A percentile compares a stretch with the other conserved stretches of the same genome.
These are phyloP conservation scores for Nannoperca australis DNA, from an alignment of 2,797 vertebrate genomes.

Conservation along the genomic window DNA sequence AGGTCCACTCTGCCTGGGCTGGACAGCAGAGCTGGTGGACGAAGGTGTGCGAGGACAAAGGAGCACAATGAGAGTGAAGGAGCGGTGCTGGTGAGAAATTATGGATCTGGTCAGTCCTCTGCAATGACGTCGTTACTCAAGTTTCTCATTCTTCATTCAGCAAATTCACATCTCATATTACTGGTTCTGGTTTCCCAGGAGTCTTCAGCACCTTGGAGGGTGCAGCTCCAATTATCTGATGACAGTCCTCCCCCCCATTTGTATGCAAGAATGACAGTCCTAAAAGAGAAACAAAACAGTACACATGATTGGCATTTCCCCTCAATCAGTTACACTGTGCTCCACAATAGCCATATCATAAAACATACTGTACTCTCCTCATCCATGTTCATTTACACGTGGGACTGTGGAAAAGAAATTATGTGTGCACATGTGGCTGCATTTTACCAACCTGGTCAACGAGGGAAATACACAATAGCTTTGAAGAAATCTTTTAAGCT, in stretches of 20 bases:
- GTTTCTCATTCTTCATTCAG: slow-evolving; percentile 53
- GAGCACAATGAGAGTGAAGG: not conserved
- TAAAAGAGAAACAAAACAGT: slow-evolving; percentile 40
- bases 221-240: slow-evolving; percentile 28
- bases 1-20: slow-evolving; percentile 37
- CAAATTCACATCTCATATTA: slow-evolving; percentile 32
- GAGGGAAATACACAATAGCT: too few relatives aligned
- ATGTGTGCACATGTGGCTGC: not conserved
- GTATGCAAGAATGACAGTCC: slow-evolving; percentile 28
- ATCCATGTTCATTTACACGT: not conserved
- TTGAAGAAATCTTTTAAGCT: too few relatives aligned
- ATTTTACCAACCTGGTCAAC: not conserved
- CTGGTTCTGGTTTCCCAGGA: slow-evolving; percentile 13
- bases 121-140: not conserved
- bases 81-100: not conserved
- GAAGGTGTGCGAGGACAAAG: not conserved
- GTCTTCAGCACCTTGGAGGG: not conserved
- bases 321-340: not conserved
- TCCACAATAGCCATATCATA: not conserved
- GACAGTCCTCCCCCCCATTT: slow-evolving; percentile 48
- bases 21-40: slow-evolving; percentile 23
- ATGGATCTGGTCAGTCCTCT: not conserved
- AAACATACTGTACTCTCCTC: not conserved
- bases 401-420: not conserved
- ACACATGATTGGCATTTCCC: not conserved